A percentile compares a stretch with the other conserved stretches of the same genome.
Conservation (phyloP, 2,888 invertebrate genomes). For the Crossocerus cetratus region DNA sequence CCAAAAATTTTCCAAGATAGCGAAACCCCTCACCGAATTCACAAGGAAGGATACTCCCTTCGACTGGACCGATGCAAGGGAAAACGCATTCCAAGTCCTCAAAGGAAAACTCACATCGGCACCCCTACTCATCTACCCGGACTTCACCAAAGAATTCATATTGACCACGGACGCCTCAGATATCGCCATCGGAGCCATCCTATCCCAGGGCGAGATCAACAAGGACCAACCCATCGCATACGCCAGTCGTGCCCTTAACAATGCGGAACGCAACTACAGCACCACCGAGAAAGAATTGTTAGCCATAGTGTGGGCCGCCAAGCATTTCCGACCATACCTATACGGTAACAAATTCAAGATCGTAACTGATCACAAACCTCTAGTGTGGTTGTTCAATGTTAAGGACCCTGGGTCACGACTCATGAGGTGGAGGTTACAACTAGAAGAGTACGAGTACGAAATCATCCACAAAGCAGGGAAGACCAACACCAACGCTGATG, state of each 20-base stretch:
- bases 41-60: too few species aligned
- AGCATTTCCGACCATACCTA: too few species aligned
- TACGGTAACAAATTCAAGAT: too few species aligned
- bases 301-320: too few species aligned
- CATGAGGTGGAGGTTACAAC: not conserved
- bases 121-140: not conserved
- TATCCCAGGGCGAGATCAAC: conserved; percentile 1
- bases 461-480: not conserved
- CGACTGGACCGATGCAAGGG: too few species aligned
- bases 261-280: too few species aligned
- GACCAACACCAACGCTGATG: too few species aligned
- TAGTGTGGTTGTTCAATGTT: not conserved
- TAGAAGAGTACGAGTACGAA: not conserved
- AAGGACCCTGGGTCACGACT: conserved; percentile 1
- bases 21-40: too few species aligned
- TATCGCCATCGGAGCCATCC: not conserved
- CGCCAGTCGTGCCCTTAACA: not conserved
- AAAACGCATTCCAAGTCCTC: too few species aligned
- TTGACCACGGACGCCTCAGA: conserved; percentile 1
- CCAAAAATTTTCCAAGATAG: too few species aligned
- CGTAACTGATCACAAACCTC: conserved; percentile 1
- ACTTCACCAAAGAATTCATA: not conserved
- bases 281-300: too few species aligned
- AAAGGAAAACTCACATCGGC: not conserved
- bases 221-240: not conserved